Evolutionary conservation across 2,888 invertebrate species (phyloP), one percentile per base, ranked within the genome.

Genomic region (Prosapia bicincta): DNA sequence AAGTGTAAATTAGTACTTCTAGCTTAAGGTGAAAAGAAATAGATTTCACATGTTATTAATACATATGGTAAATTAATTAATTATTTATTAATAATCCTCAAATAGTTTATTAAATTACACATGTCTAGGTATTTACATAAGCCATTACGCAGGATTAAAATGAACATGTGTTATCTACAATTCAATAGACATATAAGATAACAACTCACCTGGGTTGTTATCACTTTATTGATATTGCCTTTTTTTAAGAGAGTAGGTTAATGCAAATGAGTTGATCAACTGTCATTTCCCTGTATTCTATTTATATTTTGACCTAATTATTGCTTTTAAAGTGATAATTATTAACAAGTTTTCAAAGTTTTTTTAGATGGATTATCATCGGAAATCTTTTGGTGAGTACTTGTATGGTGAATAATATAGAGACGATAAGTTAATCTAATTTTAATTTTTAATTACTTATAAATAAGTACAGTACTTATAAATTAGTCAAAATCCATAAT

Each of bases 401-500:
- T n/a, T 26, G 5, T 25, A 20, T 25, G 1, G 38, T 13, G 38
- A 66, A 66, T 66, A 66, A 66, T 66, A 20, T 20, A 66, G 2
- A 66, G 26, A 66, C 20, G 9, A 69, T 69, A 9, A 10, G 30
- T 69, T 23, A 25, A 26, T 70, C 13, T 69, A 30, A 20, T 38
- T 70, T 70, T 7, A 32, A 30, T n/a, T 38, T 70, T 70, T 7
- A 32, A 70, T 23, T 5, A 70, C 38, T 70, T 70, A 10, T 20
- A 26, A 69, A 3, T 20, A 69, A n/a, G 28, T 26, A 20, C 20
- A n/a, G 28, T 13, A n/a, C n/a, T n/a, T n/a, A n/a, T n/a, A n/a
- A n/a, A n/a, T n/a, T n/a, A n/a, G n/a, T n/a, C n/a, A n/a, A n/a
- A n/a, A n/a, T n/a, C n/a, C n/a, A n/a, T n/a, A n/a, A n/a, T n/a